Evolutionary conservation across 2,113 vertebrate species (phyloP), one percentile per base, ranked within the genome.

Genomic region (Crotophaga sulcirostris): DNA sequence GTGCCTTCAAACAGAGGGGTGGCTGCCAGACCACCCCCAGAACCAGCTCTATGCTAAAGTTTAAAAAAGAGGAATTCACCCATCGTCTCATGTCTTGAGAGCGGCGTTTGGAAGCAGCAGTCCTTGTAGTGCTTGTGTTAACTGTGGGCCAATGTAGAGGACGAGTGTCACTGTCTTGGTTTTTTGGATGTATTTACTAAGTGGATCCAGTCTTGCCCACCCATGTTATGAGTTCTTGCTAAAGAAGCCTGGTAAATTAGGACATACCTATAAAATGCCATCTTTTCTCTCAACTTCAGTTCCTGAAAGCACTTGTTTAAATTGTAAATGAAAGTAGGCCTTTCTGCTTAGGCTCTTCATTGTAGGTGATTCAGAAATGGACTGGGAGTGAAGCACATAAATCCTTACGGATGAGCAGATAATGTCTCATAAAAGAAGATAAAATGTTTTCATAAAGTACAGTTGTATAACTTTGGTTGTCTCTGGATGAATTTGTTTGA

Each of bases 41-140:
- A 56, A n/a, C n/a, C n/a, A n/a, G 55, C n/a, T 47, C 29, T 49
- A 11, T 80, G 23, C 31, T 40, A 42, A 69, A 14, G 29, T 16
- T 16, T 59, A 60, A 17, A 28, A 33, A 31, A 8, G 6, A 73
- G 8, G 16, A 31, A 40, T 68, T 87, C 51, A 38, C 2, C 15
- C 24, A 23, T 79, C 0, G 0, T 16, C 38, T 76, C 1, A 0
- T 34, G 16, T 79, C 49, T 38, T 49, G n/a, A n/a, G 31, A 56
- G 28, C 56, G 64, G 29, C 8, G 3, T 69, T 80, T 84, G 47
- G 33, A 58, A 87, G n/a, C 12, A 49, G 16, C 26, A 36, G 33
- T 33, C 36, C 8, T 45, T 33, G 38, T 9, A 2, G 31, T 83
- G 34, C 36, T 51, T 54, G 24, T 63, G 28, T 36, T 76, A 54